Base-by-base conservation (phyloP, 2,888 invertebrate genomes). In the Ennomos quercinarius region DNA sequence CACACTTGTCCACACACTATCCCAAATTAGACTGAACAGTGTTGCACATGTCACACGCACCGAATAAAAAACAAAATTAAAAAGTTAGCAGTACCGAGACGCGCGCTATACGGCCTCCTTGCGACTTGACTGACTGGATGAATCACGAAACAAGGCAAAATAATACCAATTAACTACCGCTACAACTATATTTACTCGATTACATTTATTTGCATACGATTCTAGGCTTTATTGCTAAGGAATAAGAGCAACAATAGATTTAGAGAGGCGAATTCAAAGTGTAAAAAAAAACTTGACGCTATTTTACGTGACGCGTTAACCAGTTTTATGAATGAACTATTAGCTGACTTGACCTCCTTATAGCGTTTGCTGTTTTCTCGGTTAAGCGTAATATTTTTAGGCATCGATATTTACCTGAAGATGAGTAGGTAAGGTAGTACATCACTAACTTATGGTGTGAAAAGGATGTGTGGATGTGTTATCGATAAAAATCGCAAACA, bases 71-170 rank as follows among this genome's bases (percentile, higher is more conserved):
- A 78, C 63, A 70, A 75, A 74, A 57, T 46, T 39, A 50, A 60
- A 63, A 78, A 73, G 66, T 72, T 76, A 71, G 59, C 69, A 74
- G 74, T 72, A 77, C 75, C 65, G 66, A 76, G 73, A 68, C 82
- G 82, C 73, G 80, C 86, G 77, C 64, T 74, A 74, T 74, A 75
- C 80, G 77, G 78, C 74, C 80, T 76, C 79, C 71, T 77, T 74
- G 78, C 79, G 77, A 78, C 81, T 76, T 80, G 74, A 88, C 89
- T 87, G 87, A 77, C 83, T 76, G 77, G 75, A 81, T 89, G 90
- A 91, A 81, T 90, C 90, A 91, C 83, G 76, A 85, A 60, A 86
- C 82, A 80, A 84, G 82, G 88, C 87, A 85, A 90, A 87, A 90
- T 89, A 88, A 83, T 81, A 87, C 85, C 87, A 90, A 89, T 90